phyloP scores from a whole-genome alignment of 2,888 invertebrate genomes.

The Macrophya annulata region DNA sequence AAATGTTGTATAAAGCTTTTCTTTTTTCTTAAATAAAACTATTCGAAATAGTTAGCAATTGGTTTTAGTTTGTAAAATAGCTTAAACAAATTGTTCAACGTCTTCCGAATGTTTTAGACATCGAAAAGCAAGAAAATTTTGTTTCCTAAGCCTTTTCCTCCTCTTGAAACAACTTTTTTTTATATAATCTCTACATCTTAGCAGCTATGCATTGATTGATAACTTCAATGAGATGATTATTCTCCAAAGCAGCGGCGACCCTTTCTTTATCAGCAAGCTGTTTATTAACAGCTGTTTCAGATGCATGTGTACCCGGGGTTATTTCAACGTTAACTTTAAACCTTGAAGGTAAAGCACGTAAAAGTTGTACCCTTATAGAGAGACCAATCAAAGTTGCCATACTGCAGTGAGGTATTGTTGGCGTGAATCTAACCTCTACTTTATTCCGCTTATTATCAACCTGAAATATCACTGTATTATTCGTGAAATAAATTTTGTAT shows the following conservation, averaged over 20 bases:
- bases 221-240: conserved; percentile 93
- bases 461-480: conserved; percentile 71
- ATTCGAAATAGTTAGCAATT: not conserved
- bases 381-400: conserved; percentile 98
- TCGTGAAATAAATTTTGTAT: conserved; percentile 24
- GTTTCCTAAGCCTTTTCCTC: not conserved
- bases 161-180: not conserved
- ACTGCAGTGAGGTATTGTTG: conserved; percentile 99
- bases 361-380: conserved; percentile 94
- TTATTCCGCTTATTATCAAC: conserved; percentile 88
- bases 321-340: conserved; percentile 95
- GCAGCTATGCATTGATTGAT: conserved; percentile 93
- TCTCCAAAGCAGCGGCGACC: conserved; percentile 98
- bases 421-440: conserved; percentile 93
- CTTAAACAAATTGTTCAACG: not conserved
- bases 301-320: conserved; percentile 95
- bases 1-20: not conserved
- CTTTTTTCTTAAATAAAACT: not conserved
- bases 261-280: conserved; percentile 99
- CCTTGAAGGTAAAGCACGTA: conserved; percentile 90
- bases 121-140: not conserved
- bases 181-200: not conserved
- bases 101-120: not conserved
- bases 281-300: conserved; percentile 97
- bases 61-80: not conserved